Base-by-base conservation (phyloP, 2,888 invertebrate species). In the Drosophila dives region DNA sequence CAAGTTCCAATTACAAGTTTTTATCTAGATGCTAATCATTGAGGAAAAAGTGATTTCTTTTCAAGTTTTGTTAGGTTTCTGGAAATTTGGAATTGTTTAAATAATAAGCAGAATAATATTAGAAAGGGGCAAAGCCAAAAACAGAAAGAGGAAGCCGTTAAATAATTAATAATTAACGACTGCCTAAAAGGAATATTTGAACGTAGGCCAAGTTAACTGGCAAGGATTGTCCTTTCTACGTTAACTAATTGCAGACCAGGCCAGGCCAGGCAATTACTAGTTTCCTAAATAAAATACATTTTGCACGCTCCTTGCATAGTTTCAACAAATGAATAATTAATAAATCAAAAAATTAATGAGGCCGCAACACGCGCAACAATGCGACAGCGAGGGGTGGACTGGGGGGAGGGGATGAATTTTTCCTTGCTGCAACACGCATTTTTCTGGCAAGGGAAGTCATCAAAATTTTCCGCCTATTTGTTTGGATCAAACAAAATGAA, bases 341-440 rank as follows among this genome's bases (percentile, higher is more conserved):
- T 88, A 90, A 88, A 88, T 88, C 90, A 90, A 75, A 70, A 90
- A 90, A 85, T 89, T 88, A 89, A 88, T 88, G 90, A 85, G 85
- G 89, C 87, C 89, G 71, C 89, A 84, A 72, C 86, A 89, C 87
- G 85, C 85, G 85, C 72, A 33, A 33, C 33, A 29, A 45, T 45
- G 23, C 45, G 4, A 34, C 51, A 48, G 32, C 45, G 15, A 20
- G 36, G 33, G 58, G 10, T 17, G 8, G 12, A 20, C 54, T 15
- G 36, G 38, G 26, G 48, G 49, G n/a, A 6, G 45, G 45, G 23
- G 15, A 8, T 45, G 23, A 8, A 23, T 2, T 23, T 45, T 45
- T 45, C 8, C 23, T 63, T 78, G 71, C 79, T 79, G 81, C 83
- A 85, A 62, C 73, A 80, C 64, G 72, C 61, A 74, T 51, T 63